phyloP scores from a whole-genome alignment of 2,888 invertebrate genomes.

The Apocheima hispidaria region DNA sequence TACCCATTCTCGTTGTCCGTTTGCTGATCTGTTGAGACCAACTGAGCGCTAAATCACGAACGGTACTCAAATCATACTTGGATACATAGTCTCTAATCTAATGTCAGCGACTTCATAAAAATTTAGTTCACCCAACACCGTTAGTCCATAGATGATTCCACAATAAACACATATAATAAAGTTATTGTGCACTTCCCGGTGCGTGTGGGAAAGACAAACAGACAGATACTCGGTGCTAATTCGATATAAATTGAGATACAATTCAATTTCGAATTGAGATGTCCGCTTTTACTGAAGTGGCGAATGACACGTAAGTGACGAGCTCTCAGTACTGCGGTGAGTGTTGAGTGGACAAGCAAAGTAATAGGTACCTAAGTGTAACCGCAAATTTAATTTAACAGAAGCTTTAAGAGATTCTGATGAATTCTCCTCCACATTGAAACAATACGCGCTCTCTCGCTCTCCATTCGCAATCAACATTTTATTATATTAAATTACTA shows the following conservation, averaged over 20 bases:
- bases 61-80: not conserved
- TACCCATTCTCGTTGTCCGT: too few species aligned
- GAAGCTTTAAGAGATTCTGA: too few species aligned
- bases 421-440: too few species aligned
- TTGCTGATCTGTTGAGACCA: too few species aligned
- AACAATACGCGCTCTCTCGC: too few species aligned
- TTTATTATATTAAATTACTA: too few species aligned
- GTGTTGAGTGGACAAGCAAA: conserved; percentile 2
- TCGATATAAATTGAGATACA: conserved; percentile 59
- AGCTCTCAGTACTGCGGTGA: conserved; percentile 19
- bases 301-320: conserved; percentile 25
- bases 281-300: conserved; percentile 34
- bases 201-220: conserved; percentile 63
- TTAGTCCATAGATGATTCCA: conserved; percentile 34
- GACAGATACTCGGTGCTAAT: conserved; percentile 54
- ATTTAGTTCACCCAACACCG: conserved; percentile 29
- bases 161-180: conserved; percentile 51
- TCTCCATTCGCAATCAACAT: too few species aligned
- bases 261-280: conserved; percentile 47
- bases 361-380: not conserved
- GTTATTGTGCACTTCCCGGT: conserved; percentile 45
- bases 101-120: not conserved
- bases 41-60: too few species aligned
- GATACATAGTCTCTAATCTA: not conserved
- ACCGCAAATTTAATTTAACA: too few species aligned